Base-by-base conservation (phyloP, 2,113 vertebrate species). In the Ranitomeya variabilis region DNA sequence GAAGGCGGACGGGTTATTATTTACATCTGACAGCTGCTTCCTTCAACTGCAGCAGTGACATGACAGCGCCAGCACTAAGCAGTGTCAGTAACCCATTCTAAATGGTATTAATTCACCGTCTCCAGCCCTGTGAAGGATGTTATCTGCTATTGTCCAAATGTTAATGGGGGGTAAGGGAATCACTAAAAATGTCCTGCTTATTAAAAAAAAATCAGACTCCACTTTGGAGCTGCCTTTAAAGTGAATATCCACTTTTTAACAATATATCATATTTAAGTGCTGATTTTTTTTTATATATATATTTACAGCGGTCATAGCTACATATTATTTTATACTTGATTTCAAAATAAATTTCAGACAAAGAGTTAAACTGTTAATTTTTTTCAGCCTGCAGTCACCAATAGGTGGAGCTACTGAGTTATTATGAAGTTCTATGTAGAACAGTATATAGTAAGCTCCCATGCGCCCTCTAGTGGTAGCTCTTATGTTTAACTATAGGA, bases 11-110 rank as follows among this genome's bases (percentile, higher is more conserved):
- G 73, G 45, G 21, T 87, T 86, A 86, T 86, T 78, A 67, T 79
- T 67, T 87, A 54, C 45, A 67, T 69, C 77, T 55, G 62, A 87
- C 86, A 87, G 76, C 76, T 71, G 86, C 66, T 87, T 87, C 86
- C 86, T 79, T 52, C 23, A 31, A 19, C 45, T 54, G 16, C 2
- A 80, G 62, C 45, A 8, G 31, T 80, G 62, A 80, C 74, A 66
- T 66, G 74, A 64, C 74, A 79, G 59, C 21, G 45, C 57, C 78
- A 54, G 66, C 21, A 21, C 26, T 67, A 10, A 86, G 45, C 74
- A 54, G 74, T 21, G 60, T 19, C 6, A 62, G 83, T 21, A 55
- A 86, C 55, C 51, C 45, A 11, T 14, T 71, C 45, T 16, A 54
- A 26, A 71, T n/a, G 19, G 26, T 52, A 77, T 77, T 78, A 13